Percentiles rank a stretch among this genome's conserved stretches.
Evolutionary conservation across 1,140 invertebrate species (phyloP).

Genomic region (Drosophila bocki): DNA sequence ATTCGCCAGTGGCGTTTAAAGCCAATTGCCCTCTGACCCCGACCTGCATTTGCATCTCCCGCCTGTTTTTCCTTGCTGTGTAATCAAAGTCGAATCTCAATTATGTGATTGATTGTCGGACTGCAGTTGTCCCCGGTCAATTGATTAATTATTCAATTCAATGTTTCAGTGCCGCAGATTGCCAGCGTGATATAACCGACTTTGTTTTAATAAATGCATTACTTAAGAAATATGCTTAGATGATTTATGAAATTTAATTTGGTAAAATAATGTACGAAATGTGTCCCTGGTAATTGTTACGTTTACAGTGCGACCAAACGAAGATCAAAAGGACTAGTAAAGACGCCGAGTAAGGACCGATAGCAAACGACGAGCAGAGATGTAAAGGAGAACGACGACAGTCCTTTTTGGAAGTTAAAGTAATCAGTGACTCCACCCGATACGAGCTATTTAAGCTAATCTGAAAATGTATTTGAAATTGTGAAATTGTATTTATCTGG

Average conservation of each 20-base stretch:
- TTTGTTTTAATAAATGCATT: neutral
- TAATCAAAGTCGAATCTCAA: constrained; percentile 44
- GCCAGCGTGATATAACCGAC: neutral
- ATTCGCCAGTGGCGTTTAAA: constrained; percentile 42
- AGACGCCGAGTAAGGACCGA: neutral
- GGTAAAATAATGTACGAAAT: neutral
- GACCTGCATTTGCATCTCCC: constrained; percentile 1
- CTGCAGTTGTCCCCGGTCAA: constrained; percentile 2
- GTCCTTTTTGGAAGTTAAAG: too few relatives aligned
- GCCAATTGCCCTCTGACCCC: constrained; percentile 48
- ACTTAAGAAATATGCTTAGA: neutral
- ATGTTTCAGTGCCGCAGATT: constrained; percentile 14
- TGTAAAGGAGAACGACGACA: too few relatives aligned
- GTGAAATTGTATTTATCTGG: constrained; percentile 53
- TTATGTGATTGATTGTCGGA: constrained; percentile 41
- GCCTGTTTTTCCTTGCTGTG: constrained; percentile 1
- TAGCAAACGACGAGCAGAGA: too few relatives aligned
- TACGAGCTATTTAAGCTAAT: constrained; percentile 20
- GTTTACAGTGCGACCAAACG: too few relatives aligned
- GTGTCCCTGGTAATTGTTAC: neutral
- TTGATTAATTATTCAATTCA: constrained; percentile 37
- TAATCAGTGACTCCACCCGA: too few relatives aligned
- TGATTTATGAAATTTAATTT: neutral
- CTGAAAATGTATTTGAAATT: too few relatives aligned
- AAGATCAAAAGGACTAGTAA: too few relatives aligned